Base-by-base conservation (phyloP, 2,797 vertebrate genomes). In the Periparus ater region DNA sequence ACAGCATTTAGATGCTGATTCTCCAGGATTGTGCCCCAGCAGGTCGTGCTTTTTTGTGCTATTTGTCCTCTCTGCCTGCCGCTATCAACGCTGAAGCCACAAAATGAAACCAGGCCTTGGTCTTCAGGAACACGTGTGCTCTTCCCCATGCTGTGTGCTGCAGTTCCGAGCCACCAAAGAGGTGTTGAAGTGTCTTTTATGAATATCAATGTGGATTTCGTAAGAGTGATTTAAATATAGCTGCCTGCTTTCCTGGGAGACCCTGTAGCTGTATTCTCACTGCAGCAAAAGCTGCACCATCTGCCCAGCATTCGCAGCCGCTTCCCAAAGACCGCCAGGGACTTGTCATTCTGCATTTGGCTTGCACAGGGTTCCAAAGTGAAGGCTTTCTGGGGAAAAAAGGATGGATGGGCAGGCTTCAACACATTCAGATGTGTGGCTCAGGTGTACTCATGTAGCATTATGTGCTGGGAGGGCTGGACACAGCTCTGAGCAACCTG, bases 191-290 rank as follows among this genome's bases (percentile, higher is more conserved):
- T 58, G 70, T 62, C 88, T 91, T 94, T 89, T 61, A 61, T 91
- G 92, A 96, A 93, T 94, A 95, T 91, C 94, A 76, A 86, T 57
- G 89, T 9, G 42, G 72, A 88, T 95, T 96, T 96, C 17, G 2
- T 92, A 91, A 91, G 77, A 90, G n/a, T 12, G 74, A 54, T 94
- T 95, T 95, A 96, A 94, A 96, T 96, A 93, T 86, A 97, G 88
- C 91, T 65, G 73, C 73, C 79, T 93, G 70, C 82, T 77, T 96
- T 90, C 94, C 88, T 91, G 80, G 92, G 94, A 96, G 91, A 91
- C 89, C 92, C 89, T 63, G 72, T 75, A 85, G 68, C 85, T 23
- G 63, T 70, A 34, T 70, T 88, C 91, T 93, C 73, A 85, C 78
- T 85, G 89, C 93, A 95, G 92, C 53, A 60, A 94, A 61, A 90